Percentiles rank a stretch among this genome's conserved stretches.
Conservation (phyloP, 2,113 vertebrate genomes). For the Calidris pugnax region DNA sequence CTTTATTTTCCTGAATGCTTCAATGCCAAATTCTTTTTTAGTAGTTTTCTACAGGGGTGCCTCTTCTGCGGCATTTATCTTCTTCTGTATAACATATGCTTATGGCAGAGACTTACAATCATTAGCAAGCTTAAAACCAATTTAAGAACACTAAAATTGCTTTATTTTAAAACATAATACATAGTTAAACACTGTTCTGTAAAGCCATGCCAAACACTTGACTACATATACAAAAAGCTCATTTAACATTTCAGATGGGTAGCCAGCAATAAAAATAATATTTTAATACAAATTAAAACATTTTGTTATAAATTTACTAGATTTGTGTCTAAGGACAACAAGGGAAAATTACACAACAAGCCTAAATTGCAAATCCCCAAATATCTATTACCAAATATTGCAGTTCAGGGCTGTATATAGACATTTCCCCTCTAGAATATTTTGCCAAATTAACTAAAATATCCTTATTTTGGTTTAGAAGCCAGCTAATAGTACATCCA, state of each 20-base stretch:
- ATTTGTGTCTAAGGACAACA: not conserved
- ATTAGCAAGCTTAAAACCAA: not conserved
- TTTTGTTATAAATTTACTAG: not conserved
- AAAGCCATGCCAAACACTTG: not conserved
- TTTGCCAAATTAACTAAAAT: not conserved
- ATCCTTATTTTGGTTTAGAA: not conserved
- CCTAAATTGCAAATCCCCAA: not conserved
- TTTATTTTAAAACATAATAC: not conserved
- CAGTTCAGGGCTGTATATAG: not conserved
- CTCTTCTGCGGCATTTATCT: not conserved
- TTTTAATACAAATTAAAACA: not conserved
- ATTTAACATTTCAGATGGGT: not conserved
- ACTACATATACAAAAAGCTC: not conserved
- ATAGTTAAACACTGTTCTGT: not conserved
- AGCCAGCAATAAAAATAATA: not conserved
- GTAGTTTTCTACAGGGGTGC: not conserved
- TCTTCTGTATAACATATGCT: not conserved
- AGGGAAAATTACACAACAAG: not conserved
- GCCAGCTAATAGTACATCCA: not conserved
- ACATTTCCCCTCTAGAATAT: not conserved
- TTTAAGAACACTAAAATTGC: not conserved
- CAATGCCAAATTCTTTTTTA: not conserved
- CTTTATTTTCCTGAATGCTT: not conserved
- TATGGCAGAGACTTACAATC: not conserved
- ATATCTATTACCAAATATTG: not conserved